phyloP scores from a whole-genome alignment of 2,888 invertebrate genomes.

The Piscicola geometra region DNA sequence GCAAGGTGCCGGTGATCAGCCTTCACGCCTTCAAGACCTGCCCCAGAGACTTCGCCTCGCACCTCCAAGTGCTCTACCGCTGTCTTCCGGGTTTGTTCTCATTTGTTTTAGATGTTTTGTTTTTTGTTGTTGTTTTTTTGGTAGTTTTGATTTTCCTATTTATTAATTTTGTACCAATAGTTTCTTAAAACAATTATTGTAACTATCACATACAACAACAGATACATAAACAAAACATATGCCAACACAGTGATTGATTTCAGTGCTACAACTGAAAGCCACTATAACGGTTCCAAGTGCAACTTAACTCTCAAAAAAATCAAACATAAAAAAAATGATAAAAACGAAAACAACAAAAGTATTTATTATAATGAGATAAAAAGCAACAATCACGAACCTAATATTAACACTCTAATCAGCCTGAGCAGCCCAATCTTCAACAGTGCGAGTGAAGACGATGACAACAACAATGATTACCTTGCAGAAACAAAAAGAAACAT shows the following conservation, averaged over 20 bases:
- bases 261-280: no score
- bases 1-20: slow-evolving; percentile 39
- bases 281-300: slow-evolving; percentile 5
- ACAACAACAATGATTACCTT: neutral
- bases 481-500: slow-evolving; percentile 2
- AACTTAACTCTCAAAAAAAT: neutral
- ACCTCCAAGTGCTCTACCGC: slow-evolving; percentile 38
- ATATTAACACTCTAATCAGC: neutral
- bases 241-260: no score
- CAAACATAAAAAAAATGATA: neutral
- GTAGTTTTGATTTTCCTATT: neutral
- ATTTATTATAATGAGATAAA: no score
- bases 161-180: no score
- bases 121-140: neutral
- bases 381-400: neutral
- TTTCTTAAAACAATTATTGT: no score
- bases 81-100: slow-evolving; percentile 41
- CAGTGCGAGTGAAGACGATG: neutral
- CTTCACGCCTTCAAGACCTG: slow-evolving; percentile 40
- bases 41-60: slow-evolving; percentile 39
- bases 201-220: no score
- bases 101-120: slow-evolving; percentile 51
- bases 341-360: neutral
- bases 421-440: neutral
- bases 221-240: no score